Conservation (phyloP, 37 sponge, comb jelly and placozoan genomes). For the Beroe ovata region DNA sequence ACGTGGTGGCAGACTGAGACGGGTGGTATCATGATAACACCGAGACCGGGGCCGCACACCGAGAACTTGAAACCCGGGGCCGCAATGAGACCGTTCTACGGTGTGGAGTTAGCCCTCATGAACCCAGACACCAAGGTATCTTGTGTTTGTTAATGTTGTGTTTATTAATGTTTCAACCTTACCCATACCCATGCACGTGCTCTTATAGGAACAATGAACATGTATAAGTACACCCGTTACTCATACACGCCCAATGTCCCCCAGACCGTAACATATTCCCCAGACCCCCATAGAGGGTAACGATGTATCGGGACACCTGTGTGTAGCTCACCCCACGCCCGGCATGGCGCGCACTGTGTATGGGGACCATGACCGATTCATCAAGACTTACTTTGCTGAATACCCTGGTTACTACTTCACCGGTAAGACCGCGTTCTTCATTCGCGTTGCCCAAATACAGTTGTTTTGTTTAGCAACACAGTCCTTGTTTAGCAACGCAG, state of each 20-base stretch:
- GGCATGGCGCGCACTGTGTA: slow-evolving; percentile 91
- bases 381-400: slow-evolving; percentile 80
- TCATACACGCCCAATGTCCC: too few species aligned
- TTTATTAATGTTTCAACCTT: too few species aligned
- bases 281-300: slow-evolving; percentile 66
- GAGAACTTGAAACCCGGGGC: slow-evolving; percentile 78
- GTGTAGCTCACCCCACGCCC: slow-evolving; percentile 80
- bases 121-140: slow-evolving; percentile 72
- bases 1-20: slow-evolving; percentile 95
- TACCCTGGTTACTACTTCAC: slow-evolving; percentile 76
- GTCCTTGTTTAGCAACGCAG: too few species aligned
- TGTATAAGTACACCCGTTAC: too few species aligned
- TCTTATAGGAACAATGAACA: too few species aligned
- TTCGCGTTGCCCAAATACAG: too few species aligned
- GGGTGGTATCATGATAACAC: slow-evolving; percentile 86
- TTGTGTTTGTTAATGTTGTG: too few species aligned
- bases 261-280: too few species aligned
- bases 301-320: slow-evolving; percentile 77
- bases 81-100: slow-evolving; percentile 88
- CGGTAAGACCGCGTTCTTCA: too few species aligned
- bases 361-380: slow-evolving; percentile 82
- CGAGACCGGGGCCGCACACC: slow-evolving; percentile 74
- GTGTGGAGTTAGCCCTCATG: slow-evolving; percentile 80
- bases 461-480: too few species aligned
- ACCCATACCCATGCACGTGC: too few species aligned